Percentiles rank a stretch among this genome's conserved stretches.
phyloP scores from a whole-genome alignment of 2,797 vertebrate genomes.

The Paratrypauchen microcephalus region DNA sequence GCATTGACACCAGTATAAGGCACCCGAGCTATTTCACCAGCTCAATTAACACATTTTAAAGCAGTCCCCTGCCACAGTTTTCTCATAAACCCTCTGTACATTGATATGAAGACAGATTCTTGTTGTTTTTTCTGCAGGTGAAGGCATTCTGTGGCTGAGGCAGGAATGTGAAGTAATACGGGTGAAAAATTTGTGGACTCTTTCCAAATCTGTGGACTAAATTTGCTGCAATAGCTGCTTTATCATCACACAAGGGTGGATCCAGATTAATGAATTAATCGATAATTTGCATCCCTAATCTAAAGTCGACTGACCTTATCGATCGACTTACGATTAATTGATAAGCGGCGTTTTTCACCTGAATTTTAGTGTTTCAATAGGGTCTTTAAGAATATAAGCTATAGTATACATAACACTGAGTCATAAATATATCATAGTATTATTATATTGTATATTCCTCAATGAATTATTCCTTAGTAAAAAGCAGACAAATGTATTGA shows the following conservation, averaged over 20 bases:
- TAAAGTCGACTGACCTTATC: no score
- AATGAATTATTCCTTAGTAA: no score
- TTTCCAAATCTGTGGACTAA: constrained; percentile 18
- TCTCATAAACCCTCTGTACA: not conserved
- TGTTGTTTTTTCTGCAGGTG: constrained; percentile 43
- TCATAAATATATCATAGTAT: no score
- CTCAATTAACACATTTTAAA: constrained; percentile 11
- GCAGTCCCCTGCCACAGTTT: not conserved
- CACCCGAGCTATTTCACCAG: not conserved
- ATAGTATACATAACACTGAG: no score
- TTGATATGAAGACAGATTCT: constrained; percentile 15
- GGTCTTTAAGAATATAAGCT: no score
- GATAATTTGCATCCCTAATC: no score
- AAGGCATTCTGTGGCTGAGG: constrained; percentile 57
- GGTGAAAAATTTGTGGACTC: constrained; percentile 12
- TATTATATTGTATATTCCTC: no score
- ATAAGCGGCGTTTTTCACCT: no score
- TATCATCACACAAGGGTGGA: constrained; percentile 15
- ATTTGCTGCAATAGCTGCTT: constrained; percentile 25
- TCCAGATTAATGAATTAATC: no score
- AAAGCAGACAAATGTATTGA: no score
- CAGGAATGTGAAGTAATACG: constrained; percentile 45
- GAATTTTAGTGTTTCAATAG: no score
- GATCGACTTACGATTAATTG: no score
- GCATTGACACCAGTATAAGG: not conserved